Evolutionary conservation across 1,140 invertebrate genomes (phyloP).

Genomic region (Drosophila teissieri): DNA sequence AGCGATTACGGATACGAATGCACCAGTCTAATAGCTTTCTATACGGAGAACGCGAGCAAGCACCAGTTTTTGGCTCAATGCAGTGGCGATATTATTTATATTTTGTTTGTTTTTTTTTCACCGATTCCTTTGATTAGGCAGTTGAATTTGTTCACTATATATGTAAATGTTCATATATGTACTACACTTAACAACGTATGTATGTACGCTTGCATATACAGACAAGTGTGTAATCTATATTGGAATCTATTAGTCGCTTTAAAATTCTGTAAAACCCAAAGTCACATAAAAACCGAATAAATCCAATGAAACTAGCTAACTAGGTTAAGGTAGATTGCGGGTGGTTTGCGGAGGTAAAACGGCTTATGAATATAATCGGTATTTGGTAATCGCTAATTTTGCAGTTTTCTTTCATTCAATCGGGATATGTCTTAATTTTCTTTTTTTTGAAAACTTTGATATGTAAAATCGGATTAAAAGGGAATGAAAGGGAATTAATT

Average conservation of each 20-base stretch:
- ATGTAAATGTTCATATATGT: conserved; percentile 39
- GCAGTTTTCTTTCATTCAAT: conserved; percentile 1
- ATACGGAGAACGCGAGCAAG: neutral
- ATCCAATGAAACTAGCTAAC: conserved; percentile 27
- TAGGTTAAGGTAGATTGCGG: conserved; percentile 11
- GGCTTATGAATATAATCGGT: conserved; percentile 22
- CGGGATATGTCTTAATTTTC: neutral
- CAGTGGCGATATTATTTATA: conserved; percentile 8
- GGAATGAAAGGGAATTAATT: too few relatives aligned
- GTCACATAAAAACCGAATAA: conserved; percentile 10
- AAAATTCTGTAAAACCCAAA: conserved; percentile 15
- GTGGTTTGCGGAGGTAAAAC: neutral
- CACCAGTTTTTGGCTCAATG: conserved; percentile 7
- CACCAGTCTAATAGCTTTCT: conserved; percentile 1
- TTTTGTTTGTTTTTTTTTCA: conserved; percentile 32
- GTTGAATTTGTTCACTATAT: conserved; percentile 36
- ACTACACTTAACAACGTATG: neutral
- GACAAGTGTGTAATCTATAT: conserved; percentile 28
- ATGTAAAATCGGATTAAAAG: too few relatives aligned
- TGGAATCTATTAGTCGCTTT: conserved; percentile 14
- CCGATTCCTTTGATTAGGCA: conserved; percentile 30
- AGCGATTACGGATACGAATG: neutral
- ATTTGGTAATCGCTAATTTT: conserved; percentile 2
- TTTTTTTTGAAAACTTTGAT: neutral
- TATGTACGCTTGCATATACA: conserved; percentile 39